Percentiles rank a stretch among this genome's conserved stretches.
Conservation (phyloP, 1,140 invertebrate genomes). For the Amphibalanus amphitrite region DNA sequence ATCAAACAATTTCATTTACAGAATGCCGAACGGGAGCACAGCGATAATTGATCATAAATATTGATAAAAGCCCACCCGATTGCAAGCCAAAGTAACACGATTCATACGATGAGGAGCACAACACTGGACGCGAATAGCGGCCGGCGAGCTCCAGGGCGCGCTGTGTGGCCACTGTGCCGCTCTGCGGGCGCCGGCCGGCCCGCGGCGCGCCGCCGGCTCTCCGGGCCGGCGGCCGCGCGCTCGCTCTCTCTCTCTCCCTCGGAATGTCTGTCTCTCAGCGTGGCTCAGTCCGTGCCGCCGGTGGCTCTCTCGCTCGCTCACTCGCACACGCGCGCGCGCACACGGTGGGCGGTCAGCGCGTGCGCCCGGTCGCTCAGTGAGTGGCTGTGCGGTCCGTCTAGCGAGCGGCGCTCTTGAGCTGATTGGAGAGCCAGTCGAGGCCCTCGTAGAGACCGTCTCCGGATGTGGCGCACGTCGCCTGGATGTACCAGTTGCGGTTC, state of each 20-base stretch:
- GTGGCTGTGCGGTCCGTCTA: slow-evolving; percentile 17
- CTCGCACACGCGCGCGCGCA: too few relatives aligned
- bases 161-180: too few relatives aligned
- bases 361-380: not conserved
- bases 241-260: too few relatives aligned
- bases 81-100: slow-evolving; percentile 1
- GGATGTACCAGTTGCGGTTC: slow-evolving; percentile 85
- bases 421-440: slow-evolving; percentile 92
- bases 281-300: too few relatives aligned
- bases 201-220: too few relatives aligned
- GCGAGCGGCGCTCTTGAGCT: slow-evolving; percentile 46
- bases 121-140: not conserved
- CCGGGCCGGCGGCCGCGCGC: too few relatives aligned
- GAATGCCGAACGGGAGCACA: not conserved
- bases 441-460: slow-evolving; percentile 95
- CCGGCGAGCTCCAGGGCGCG: too few relatives aligned
- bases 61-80: slow-evolving; percentile 1
- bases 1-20: not conserved
- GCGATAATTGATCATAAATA: slow-evolving; percentile 2
- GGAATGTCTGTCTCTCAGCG: not conserved
- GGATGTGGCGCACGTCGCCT: slow-evolving; percentile 93
- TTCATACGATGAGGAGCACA: not conserved
- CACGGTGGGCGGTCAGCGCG: too few relatives aligned
- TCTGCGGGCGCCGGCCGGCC: too few relatives aligned
- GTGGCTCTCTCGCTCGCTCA: too few relatives aligned